Base-by-base conservation (phyloP, 2,797 vertebrate species). In the Pterois miles region DNA sequence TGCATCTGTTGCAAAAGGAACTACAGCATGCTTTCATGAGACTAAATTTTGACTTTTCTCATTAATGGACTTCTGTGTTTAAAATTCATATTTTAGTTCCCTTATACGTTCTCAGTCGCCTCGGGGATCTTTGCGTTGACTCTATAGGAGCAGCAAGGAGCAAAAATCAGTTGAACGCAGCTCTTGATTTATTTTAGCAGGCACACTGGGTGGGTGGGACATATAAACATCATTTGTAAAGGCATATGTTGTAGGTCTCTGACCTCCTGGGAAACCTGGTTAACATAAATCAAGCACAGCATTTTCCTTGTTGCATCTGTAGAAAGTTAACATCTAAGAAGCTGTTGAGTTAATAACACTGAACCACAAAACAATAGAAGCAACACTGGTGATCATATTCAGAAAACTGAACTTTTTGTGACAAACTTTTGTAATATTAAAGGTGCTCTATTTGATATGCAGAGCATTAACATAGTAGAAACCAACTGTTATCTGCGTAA, bases 141-240 rank as follows among this genome's bases (percentile, higher is more conserved):
- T 71, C 54, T 71, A 40, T 73, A 65, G 23, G 48, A 82, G 57
- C 46, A 76, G 29, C 11, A 38, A 48, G 31, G 54, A 53, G 31
- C 53, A 31, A 38, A 59, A 71, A 72, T 76, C 69, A 52, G 76
- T 31, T 25, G 22, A 81, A 59, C 4, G 2, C 38, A 58, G 11
- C 38, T 5, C 72, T 72, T 75, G 76, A 88, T 85, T 88, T 84
- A 81, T 84, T 88, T 85, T 22, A 82, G 74, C 82, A 78, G 65
- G 53, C 77, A 65, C 76, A 59, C 80, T 66, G 64, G 8, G 76
- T 79, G 82, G 78, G 80, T 86, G 87, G 80, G 76, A 85, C 82
- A 70, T 57, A 81, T 88, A 86, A 58, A 75, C 78, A 20, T 88
- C 12, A 74, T 82, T 81, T 80, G 23, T 86, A 74, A 88, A 78